Evolutionary conservation across 2,797 vertebrate species (phyloP).

Genomic region (Morus bassanus): DNA sequence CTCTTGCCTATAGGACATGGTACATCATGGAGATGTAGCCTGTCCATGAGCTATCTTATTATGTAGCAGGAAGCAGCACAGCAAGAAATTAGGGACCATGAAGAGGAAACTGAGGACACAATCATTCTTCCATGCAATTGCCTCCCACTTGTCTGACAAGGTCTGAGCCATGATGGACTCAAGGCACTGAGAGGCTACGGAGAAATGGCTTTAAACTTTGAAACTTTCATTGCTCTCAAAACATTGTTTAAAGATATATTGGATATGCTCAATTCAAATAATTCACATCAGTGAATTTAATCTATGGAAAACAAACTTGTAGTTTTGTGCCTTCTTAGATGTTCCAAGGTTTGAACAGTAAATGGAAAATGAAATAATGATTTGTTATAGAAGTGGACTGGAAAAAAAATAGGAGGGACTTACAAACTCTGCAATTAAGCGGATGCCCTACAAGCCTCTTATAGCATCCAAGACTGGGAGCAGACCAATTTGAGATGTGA

Average conservation of each 20-base stretch:
- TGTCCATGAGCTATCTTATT: background rate
- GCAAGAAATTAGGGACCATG: background rate
- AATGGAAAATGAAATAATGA: background rate
- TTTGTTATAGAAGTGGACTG: background rate
- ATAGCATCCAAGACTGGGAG: background rate
- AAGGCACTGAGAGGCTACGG: background rate
- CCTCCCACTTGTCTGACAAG: background rate
- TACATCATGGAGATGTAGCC: background rate
- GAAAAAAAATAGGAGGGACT: background rate
- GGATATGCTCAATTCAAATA: background rate
- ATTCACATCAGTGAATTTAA: background rate
- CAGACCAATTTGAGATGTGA: background rate
- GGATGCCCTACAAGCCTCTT: background rate
- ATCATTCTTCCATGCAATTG: background rate
- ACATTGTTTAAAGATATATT: background rate
- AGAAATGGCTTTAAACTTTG: background rate
- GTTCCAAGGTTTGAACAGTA: background rate
- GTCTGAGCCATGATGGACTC: background rate
- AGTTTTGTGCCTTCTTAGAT: background rate
- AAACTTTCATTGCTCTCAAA: background rate
- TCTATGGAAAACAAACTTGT: background rate
- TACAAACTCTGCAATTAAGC: background rate
- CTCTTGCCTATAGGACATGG: background rate
- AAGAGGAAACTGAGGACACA: background rate
- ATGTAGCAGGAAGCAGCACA: background rate